These are phyloP conservation scores for Mus spretus DNA, from an alignment of 2,797 vertebrate genomes.

Conservation along the genomic window DNA sequence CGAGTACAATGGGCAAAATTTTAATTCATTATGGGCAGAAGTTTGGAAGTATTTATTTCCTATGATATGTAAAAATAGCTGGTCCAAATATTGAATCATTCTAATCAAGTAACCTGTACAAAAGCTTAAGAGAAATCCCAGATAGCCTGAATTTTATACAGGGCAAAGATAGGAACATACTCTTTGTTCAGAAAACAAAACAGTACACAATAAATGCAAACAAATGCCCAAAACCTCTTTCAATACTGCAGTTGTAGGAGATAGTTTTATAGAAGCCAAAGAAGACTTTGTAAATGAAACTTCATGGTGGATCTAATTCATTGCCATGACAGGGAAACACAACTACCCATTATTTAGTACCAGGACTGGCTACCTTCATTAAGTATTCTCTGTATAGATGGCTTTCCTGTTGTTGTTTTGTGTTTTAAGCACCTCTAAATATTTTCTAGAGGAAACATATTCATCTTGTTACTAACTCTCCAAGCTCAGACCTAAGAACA, in stretches of 20 bases:
- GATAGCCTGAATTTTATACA: conserved; percentile 50
- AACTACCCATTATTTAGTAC: neutral
- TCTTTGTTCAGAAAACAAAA: conserved; percentile 23
- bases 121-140: neutral
- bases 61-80: neutral
- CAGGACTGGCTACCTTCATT: neutral
- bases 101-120: conserved; percentile 7
- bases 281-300: neutral
- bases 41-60: conserved; percentile 32
- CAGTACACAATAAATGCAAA: neutral
- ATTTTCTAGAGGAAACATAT: neutral
- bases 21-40: neutral
- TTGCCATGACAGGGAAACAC: neutral
- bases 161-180: neutral
- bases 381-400: neutral
- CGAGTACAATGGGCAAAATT: neutral
- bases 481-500: neutral
- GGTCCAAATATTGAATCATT: neutral
- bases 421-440: neutral
- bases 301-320: neutral
- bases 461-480: neutral
- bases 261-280: neutral
- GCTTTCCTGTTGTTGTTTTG: neutral
- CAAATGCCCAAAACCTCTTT: neutral
- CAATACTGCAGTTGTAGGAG: neutral